Conservation (phyloP, 2,888 invertebrate genomes). For the Ornithoptera alexandrae region DNA sequence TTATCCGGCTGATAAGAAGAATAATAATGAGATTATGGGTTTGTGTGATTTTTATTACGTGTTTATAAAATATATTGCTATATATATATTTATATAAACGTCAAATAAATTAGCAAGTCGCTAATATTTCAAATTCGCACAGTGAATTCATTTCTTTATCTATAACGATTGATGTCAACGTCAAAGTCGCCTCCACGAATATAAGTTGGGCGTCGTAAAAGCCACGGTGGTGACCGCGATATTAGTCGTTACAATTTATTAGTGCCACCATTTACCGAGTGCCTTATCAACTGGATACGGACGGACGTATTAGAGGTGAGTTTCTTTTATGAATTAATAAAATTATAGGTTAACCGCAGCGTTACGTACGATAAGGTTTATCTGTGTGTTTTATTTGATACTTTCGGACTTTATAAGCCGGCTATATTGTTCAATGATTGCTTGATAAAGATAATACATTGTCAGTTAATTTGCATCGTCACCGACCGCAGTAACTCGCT, state of each 20-base stretch:
- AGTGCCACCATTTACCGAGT: slow-evolving; percentile 45
- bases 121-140: neutral
- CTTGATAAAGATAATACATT: slow-evolving; percentile 38
- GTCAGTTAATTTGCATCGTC: slow-evolving; percentile 32
- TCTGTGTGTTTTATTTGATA: slow-evolving; percentile 39
- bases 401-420: slow-evolving; percentile 39
- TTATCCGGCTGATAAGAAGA: too few species aligned
- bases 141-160: slow-evolving; percentile 10
- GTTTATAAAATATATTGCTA: too few species aligned
- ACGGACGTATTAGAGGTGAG: slow-evolving; percentile 49
- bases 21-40: too few species aligned
- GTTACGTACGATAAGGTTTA: slow-evolving; percentile 22
- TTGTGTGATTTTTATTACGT: too few species aligned
- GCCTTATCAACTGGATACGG: slow-evolving; percentile 38
- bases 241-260: slow-evolving; percentile 46
- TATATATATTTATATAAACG: too few species aligned
- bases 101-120: neutral
- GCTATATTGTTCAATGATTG: slow-evolving; percentile 41
- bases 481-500: slow-evolving; percentile 28
- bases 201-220: slow-evolving; percentile 39
- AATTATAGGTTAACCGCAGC: slow-evolving; percentile 28
- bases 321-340: slow-evolving; percentile 36
- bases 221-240: slow-evolving; percentile 37
- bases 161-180: slow-evolving; percentile 19
- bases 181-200: slow-evolving; percentile 18